Base-by-base conservation (phyloP, 2,113 vertebrate species). In the Caranx ignobilis region DNA sequence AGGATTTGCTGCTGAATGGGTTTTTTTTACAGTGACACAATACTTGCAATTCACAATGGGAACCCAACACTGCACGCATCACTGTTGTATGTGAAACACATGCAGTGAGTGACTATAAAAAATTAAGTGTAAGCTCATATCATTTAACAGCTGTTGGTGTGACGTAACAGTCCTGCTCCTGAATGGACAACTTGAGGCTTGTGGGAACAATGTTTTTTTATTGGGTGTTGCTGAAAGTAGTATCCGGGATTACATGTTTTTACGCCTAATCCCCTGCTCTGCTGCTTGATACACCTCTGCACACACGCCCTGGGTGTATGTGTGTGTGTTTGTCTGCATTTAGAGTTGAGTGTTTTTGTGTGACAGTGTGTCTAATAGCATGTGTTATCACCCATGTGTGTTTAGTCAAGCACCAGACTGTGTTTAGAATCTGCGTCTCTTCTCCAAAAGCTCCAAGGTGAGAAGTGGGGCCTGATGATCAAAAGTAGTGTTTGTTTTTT, bases 51-150 rank as follows among this genome's bases (percentile, higher is more conserved):
- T 90, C 91, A 94, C 91, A 95, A 94, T 90, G 92, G 94, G 90
- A 95, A 95, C 92, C 93, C 84, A 92, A 95, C 90, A 93, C 94
- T 91, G 88, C 92, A 92, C 88, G 91, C 92, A 89, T 91, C 87
- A 88, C 77, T 66, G 87, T 86, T 90, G 91, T 86, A 91, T 94
- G 87, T 87, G 86, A 94, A 94, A 93, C 89, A 94, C 90, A 89
- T 89, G 92, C 92, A 91, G 85, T 78, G 92, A 82, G 65, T 71
- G 75, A 88, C 92, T 93, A 92, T 94, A 88, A 92, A 91, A 94
- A 95, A 95, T 95, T 92, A 95, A 95, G 91, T 92, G 91, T 92
- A 93, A 94, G 93, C 85, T 93, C 93, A 92, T 95, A 95, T 94
- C 92, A 79, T 77, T 91, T 86, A 85, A 85, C 95, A 95, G 93